A percentile compares a stretch with the other conserved stretches of the same genome.
Evolutionary conservation across 2,888 invertebrate species (phyloP).

Genomic region (Zaprionus obscuricornis): DNA sequence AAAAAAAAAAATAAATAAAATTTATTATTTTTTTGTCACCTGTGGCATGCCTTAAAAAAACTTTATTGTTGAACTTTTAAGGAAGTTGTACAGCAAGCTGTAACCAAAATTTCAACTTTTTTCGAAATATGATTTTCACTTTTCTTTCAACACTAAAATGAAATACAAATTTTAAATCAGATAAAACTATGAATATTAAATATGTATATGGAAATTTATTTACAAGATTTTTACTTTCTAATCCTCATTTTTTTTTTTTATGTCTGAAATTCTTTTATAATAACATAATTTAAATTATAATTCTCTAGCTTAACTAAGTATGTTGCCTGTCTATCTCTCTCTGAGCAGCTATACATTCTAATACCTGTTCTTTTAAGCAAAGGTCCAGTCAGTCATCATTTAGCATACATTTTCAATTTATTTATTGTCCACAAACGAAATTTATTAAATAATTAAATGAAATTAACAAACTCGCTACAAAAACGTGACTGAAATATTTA

Average conservation of each 20-base stretch:
- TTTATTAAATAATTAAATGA: conserved; percentile 30
- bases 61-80: conserved; percentile 13
- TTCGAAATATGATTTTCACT: conserved; percentile 28
- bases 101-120: background rate
- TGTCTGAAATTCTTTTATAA: too few relatives aligned
- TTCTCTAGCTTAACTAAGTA: too few relatives aligned
- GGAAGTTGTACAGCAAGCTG: conserved; percentile 6
- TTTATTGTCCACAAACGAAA: background rate
- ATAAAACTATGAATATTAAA: too few relatives aligned
- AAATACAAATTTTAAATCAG: conserved; percentile 2
- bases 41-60: conserved; percentile 24
- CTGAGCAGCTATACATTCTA: background rate
- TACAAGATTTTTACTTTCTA: too few relatives aligned
- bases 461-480: conserved; percentile 23
- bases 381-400: conserved; percentile 34
- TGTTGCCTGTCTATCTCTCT: too few relatives aligned
- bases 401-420: conserved; percentile 4
- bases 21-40: conserved; percentile 10
- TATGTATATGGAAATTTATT: too few relatives aligned
- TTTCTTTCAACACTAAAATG: conserved; percentile 7
- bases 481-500: conserved; percentile 28
- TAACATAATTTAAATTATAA: too few relatives aligned
- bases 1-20: conserved; percentile 3
- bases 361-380: conserved; percentile 34
- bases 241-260: too few relatives aligned